Percentiles rank a stretch among this genome's conserved stretches.
Conservation (phyloP, 2,888 invertebrate species). For the Dicyrtomina minuta region DNA sequence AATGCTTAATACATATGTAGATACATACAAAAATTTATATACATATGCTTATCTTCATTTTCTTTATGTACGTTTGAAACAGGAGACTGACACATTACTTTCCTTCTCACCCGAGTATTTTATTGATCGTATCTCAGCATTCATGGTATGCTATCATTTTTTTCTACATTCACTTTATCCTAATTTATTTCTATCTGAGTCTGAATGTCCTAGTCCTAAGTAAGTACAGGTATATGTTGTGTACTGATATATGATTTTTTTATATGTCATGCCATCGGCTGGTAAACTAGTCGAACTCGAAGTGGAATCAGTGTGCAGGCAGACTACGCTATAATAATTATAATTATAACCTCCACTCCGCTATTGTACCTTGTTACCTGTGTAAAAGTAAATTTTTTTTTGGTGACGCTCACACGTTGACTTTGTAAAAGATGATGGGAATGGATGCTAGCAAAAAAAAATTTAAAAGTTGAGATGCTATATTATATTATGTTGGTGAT, state of each 20-base stretch:
- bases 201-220: too few relatives aligned
- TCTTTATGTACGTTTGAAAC: neutral
- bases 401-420: too few relatives aligned
- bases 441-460: too few relatives aligned
- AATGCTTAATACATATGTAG: too few relatives aligned
- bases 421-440: too few relatives aligned
- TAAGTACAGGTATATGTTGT: neutral
- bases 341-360: neutral
- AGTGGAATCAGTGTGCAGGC: too few relatives aligned
- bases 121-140: slow-evolving; percentile 79
- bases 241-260: neutral
- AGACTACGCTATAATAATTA: too few relatives aligned
- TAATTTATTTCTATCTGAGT: neutral
- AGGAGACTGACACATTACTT: slow-evolving; percentile 61
- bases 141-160: slow-evolving; percentile 64
- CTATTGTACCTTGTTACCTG: neutral
- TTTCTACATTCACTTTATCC: slow-evolving; percentile 19
- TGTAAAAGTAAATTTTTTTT: too few relatives aligned
- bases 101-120: slow-evolving; percentile 86
- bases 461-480: too few relatives aligned
- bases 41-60: neutral
- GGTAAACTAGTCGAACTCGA: slow-evolving; percentile 5
- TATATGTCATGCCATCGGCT: slow-evolving; percentile 12
- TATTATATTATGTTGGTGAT: too few relatives aligned
- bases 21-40: too few relatives aligned